Percentiles rank a stretch among this genome's conserved stretches.
Conservation (phyloP, 2,113 vertebrate species). For the Okapia johnstoni region DNA sequence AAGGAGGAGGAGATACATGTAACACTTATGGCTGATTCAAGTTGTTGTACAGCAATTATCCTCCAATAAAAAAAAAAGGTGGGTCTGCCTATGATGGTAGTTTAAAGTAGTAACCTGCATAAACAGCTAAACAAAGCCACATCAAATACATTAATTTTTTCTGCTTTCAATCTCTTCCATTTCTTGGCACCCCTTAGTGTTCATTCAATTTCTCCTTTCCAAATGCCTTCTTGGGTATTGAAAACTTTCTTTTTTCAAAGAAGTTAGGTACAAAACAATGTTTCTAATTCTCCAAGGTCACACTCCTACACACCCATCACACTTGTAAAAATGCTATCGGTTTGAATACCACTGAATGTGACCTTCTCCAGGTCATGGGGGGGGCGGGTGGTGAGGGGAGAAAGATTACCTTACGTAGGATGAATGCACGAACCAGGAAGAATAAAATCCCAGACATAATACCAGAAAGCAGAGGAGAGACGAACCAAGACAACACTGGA, state of each 20-base stretch:
- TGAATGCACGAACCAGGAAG: constrained; percentile 90
- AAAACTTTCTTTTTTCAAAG: not conserved
- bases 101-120: not conserved
- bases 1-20: not conserved
- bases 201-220: not conserved
- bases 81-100: not conserved
- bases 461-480: constrained; percentile 95
- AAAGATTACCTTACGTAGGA: constrained; percentile 89
- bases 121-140: not conserved
- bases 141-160: not conserved
- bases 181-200: not conserved
- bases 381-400: not conserved
- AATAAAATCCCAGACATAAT: constrained; percentile 95
- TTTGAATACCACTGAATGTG: not conserved
- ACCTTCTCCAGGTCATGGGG: not conserved
- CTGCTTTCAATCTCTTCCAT: not conserved
- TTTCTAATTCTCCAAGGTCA: constrained; percentile 2
- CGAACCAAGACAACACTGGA: constrained; percentile 96
- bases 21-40: not conserved
- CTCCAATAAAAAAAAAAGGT: not conserved
- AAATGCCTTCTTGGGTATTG: not conserved
- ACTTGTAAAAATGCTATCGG: not conserved
- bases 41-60: not conserved
- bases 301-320: not conserved
- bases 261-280: not conserved